Percentiles rank a stretch among this genome's conserved stretches.
phyloP scores from a whole-genome alignment of 2,888 invertebrate species.

The Neoitamus cyanurus region DNA sequence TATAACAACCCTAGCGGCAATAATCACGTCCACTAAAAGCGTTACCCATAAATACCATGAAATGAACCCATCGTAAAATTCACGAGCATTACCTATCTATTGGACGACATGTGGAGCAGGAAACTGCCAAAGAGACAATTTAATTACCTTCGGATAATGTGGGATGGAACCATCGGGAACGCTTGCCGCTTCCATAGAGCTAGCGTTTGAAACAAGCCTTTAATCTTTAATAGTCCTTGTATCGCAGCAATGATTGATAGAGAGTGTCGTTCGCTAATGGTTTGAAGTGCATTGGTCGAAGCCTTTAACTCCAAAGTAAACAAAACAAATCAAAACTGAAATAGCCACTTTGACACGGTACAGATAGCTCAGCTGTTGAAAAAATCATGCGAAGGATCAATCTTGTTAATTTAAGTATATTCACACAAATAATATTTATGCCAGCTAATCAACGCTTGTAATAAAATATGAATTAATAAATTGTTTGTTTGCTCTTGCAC shows the following conservation, averaged over 20 bases:
- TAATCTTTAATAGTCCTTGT: slow-evolving; percentile 19
- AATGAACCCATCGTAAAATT: slow-evolving; percentile 9
- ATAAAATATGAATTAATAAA: background rate
- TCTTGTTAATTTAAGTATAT: background rate
- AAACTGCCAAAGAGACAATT: slow-evolving; percentile 30
- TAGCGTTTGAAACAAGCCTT: background rate
- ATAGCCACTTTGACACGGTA: background rate
- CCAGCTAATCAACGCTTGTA: background rate
- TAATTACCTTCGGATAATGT: slow-evolving; percentile 32
- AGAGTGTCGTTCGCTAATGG: background rate
- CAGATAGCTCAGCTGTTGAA: background rate
- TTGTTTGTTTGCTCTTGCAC: background rate
- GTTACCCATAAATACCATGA: slow-evolving; percentile 3
- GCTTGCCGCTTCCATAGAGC: background rate
- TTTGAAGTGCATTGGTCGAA: background rate
- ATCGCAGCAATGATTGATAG: slow-evolving; percentile 13
- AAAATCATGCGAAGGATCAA: background rate
- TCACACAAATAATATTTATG: background rate
- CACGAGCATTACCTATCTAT: background rate
- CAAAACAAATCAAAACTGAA: background rate
- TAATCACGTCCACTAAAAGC: background rate
- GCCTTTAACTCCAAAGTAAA: background rate
- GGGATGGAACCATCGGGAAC: background rate
- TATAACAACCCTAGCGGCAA: background rate
- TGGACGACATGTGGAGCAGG: slow-evolving; percentile 40